Conservation (phyloP, 2,113 vertebrate species). For the Carassius gibelio region DNA sequence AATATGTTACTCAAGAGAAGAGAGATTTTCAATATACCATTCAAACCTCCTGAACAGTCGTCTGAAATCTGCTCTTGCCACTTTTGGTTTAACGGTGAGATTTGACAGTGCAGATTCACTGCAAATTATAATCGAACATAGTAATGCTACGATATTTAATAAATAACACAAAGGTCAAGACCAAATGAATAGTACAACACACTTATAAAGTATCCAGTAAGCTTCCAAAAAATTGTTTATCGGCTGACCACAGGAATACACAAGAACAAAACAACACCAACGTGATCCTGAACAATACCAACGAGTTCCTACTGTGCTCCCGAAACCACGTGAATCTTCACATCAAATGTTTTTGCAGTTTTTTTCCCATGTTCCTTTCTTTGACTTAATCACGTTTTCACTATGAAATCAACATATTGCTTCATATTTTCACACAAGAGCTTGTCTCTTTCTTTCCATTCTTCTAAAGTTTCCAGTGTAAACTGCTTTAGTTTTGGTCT, state of each 20-base stretch:
- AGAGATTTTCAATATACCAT: conserved; percentile 35
- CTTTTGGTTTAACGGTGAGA: conserved; percentile 30
- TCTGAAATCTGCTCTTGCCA: not conserved
- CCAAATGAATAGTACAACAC: conserved; percentile 62
- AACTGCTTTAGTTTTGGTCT: conserved; percentile 2
- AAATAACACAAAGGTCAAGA: conserved; percentile 58
- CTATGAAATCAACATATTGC: conserved; percentile 52
- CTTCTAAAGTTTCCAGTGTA: not conserved
- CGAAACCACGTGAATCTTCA: conserved; percentile 24
- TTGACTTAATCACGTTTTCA: conserved; percentile 16
- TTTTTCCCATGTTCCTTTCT: not conserved
- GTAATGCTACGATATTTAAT: conserved; percentile 53
- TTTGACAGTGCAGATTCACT: conserved; percentile 29
- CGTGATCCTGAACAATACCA: conserved; percentile 17
- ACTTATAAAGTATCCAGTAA: conserved; percentile 30
- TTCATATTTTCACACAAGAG: conserved; percentile 20
- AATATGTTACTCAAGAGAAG: not conserved
- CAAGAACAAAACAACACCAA: conserved; percentile 44
- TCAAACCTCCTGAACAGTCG: conserved; percentile 25
- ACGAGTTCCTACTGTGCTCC: conserved; percentile 11
- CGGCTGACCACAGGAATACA: conserved; percentile 38
- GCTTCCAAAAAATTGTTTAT: conserved; percentile 39
- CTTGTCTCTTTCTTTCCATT: not conserved
- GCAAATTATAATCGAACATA: conserved; percentile 19
- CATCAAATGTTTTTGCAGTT: not conserved